These are phyloP conservation scores for Pseudopodoces humilis DNA, from an alignment of 2,113 vertebrate genomes.

Conservation along the genomic window DNA sequence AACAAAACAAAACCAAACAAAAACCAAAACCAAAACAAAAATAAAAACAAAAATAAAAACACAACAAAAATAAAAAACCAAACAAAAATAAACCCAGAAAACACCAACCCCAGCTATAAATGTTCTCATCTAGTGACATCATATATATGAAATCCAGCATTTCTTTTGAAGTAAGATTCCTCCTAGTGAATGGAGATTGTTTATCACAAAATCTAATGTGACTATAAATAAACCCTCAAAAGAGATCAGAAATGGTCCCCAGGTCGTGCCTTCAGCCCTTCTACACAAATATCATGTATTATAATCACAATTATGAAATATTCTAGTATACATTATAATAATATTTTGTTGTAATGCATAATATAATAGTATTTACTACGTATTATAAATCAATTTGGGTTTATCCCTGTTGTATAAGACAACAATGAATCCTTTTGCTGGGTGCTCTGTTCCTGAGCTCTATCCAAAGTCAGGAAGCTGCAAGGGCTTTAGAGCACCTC, in stretches of 20 bases:
- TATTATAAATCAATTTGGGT: neutral
- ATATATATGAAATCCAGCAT: neutral
- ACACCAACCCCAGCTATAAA: too few relatives aligned
- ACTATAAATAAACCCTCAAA: neutral
- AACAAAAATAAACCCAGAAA: neutral
- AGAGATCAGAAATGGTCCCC: neutral
- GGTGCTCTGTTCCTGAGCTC: neutral
- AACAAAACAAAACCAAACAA: neutral
- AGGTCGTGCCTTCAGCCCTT: neutral
- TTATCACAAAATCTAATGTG: neutral
- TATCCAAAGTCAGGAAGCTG: neutral
- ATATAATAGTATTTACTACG: too few relatives aligned
- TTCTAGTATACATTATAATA: rapidly evolving
- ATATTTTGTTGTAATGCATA: neutral
- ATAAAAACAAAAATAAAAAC: neutral
- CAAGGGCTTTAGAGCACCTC: neutral
- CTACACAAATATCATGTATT: neutral
- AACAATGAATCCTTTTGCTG: neutral
- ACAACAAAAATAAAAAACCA: too few relatives aligned
- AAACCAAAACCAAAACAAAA: neutral
- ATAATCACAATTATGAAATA: neutral
- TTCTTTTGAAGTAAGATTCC: neutral
- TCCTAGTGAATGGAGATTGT: neutral
- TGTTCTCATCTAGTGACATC: neutral
- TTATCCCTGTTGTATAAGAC: neutral